Evolutionary conservation across 2,888 invertebrate species (phyloP).

Genomic region (Drosophila koepferae): DNA sequence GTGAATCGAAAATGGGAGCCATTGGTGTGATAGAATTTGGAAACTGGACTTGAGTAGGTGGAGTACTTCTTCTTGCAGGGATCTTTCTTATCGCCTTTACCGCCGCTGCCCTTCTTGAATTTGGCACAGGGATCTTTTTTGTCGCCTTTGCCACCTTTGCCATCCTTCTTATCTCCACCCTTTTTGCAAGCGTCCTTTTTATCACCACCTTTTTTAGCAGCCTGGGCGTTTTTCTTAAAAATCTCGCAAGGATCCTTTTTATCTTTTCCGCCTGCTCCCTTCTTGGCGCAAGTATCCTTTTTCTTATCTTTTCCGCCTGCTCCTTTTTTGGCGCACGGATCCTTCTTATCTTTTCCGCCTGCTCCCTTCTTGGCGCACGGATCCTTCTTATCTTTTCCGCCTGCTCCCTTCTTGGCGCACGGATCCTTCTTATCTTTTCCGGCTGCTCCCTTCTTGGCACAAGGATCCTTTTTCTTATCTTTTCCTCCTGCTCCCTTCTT

Average conservation of each 20-base stretch:
- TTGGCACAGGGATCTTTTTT: constrained; percentile 28
- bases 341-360: constrained; percentile 10
- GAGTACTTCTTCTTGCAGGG: constrained; percentile 55
- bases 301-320: constrained; percentile 8
- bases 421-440: constrained; percentile 21
- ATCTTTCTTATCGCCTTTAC: not conserved
- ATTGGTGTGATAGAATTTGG: constrained; percentile 14
- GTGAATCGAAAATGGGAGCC: not conserved
- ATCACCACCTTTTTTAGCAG: not conserved
- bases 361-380: constrained; percentile 1
- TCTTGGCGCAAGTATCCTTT: constrained; percentile 19
- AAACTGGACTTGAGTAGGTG: constrained; percentile 19
- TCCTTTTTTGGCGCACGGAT: constrained; percentile 16
- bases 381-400: not conserved
- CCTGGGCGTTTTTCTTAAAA: no score
- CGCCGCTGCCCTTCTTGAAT: constrained; percentile 6
- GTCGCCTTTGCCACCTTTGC: not conserved
- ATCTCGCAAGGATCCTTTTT: constrained; percentile 2
- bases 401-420: constrained; percentile 9
- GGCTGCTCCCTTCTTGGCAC: constrained; percentile 5
- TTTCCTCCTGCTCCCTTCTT: no score
- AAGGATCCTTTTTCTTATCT: constrained; percentile 35
- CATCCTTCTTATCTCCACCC: constrained; percentile 13
- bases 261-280: constrained; percentile 2
- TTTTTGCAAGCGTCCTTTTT: not conserved